phyloP scores from a whole-genome alignment of 2,888 invertebrate species.

The Rhagophthalmus giganteus region DNA sequence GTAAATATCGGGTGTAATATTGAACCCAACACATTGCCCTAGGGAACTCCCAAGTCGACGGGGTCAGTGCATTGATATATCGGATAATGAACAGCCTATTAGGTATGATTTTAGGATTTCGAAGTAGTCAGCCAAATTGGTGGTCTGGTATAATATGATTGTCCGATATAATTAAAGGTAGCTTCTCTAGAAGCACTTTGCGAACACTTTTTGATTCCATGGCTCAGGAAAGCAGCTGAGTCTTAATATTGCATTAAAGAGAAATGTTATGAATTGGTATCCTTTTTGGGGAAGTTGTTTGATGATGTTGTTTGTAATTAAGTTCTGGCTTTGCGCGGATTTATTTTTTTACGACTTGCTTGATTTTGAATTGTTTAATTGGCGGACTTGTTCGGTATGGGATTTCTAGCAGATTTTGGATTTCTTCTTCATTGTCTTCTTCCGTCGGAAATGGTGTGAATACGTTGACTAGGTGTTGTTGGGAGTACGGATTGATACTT shows the following conservation, averaged over 20 bases:
- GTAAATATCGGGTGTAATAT: constrained; percentile 4
- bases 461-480: constrained; percentile 10
- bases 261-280: not conserved
- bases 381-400: constrained; percentile 7
- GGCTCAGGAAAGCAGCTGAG: constrained; percentile 27
- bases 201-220: constrained; percentile 1
- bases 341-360: constrained; percentile 8
- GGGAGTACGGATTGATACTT: constrained; percentile 13
- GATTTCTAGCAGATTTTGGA: constrained; percentile 6
- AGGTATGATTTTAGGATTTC: not conserved
- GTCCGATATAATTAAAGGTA: not conserved
- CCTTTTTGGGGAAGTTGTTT: not conserved
- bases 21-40: constrained; percentile 5
- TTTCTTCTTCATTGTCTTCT: constrained; percentile 8
- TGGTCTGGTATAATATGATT: not conserved
- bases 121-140: not conserved
- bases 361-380: constrained; percentile 7
- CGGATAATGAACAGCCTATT: constrained; percentile 4
- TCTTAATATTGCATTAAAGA: constrained; percentile 34
- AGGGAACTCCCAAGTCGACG: constrained; percentile 10
- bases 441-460: constrained; percentile 19
- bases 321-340: constrained; percentile 11
- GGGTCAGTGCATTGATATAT: constrained; percentile 6
- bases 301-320: not conserved
- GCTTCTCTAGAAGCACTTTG: not conserved